These are phyloP conservation scores for Echinarachnius parma DNA, from an alignment of 53 echinoderm and acorn worm genomes.

Conservation along the genomic window DNA sequence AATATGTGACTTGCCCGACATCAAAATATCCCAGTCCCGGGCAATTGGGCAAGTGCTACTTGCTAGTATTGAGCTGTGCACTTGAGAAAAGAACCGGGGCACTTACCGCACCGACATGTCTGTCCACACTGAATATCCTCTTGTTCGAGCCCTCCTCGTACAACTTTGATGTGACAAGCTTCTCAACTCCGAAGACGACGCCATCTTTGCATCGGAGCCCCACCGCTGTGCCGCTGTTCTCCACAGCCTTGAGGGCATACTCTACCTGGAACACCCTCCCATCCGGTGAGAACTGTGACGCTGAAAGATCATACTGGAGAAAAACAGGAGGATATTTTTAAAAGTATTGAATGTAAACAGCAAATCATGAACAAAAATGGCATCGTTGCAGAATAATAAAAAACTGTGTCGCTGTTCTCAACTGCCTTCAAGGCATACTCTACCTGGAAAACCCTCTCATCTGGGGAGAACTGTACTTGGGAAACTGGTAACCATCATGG, in stretches of 20 bases:
- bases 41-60: too few species aligned
- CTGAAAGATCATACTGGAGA: constrained; percentile 99
- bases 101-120: constrained; percentile 97
- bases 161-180: constrained; percentile 88
- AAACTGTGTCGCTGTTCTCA: constrained; percentile 97
- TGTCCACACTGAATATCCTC: constrained; percentile 93
- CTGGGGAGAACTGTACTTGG: constrained; percentile 99
- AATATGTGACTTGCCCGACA: too few species aligned
- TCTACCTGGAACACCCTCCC: constrained; percentile 96
- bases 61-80: too few species aligned
- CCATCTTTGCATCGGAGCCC: constrained; percentile 96
- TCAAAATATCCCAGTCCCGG: too few species aligned
- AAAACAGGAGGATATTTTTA: too few species aligned
- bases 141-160: constrained; percentile 93
- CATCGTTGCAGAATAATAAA: too few species aligned
- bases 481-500: too few species aligned
- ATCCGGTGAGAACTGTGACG: constrained; percentile 98
- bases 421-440: constrained; percentile 99
- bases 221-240: constrained; percentile 96
- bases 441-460: constrained; percentile 96
- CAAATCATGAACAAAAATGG: too few species aligned
- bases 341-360: too few species aligned
- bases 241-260: constrained; percentile 97
- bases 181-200: constrained; percentile 95
- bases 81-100: too few species aligned